phyloP scores from a whole-genome alignment of 1,140 invertebrate genomes.

The Trichonephila clavata region DNA sequence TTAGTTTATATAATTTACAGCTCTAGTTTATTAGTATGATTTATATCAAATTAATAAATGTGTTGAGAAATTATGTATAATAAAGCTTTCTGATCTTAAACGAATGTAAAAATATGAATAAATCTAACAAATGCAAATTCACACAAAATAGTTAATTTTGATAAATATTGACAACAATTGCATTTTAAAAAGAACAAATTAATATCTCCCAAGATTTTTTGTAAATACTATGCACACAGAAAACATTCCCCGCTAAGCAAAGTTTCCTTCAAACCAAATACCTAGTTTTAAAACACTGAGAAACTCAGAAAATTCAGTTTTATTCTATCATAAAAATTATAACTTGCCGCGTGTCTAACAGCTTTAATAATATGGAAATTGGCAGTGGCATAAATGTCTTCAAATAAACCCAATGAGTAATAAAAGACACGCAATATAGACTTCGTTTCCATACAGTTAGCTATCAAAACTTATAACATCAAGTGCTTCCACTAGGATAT shows the following conservation, averaged over 20 bases:
- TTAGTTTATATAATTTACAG: no score
- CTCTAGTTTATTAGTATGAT: no score
- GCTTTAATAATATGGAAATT: background rate
- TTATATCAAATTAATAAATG: no score
- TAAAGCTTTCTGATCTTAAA: no score
- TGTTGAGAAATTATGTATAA: no score
- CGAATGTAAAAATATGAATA: no score
- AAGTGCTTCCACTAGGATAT: background rate
- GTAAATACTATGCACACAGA: background rate
- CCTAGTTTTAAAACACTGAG: background rate
- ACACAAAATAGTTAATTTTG: no score
- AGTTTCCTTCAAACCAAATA: background rate
- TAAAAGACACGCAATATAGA: background rate
- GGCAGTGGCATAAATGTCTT: background rate
- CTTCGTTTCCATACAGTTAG: background rate
- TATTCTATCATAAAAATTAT: background rate
- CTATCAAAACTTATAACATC: background rate
- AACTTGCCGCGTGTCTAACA: background rate
- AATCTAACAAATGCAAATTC: no score
- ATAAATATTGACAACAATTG: no score
- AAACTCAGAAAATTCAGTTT: background rate
- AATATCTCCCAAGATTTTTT: no score
- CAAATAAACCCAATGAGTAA: conserved; percentile 17
- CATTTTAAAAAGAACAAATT: background rate
- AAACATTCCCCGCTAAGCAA: background rate